A percentile compares a stretch with the other conserved stretches of the same genome.
phyloP scores from a whole-genome alignment of 2,888 invertebrate species.

The Hirudinaria manillensis region DNA sequence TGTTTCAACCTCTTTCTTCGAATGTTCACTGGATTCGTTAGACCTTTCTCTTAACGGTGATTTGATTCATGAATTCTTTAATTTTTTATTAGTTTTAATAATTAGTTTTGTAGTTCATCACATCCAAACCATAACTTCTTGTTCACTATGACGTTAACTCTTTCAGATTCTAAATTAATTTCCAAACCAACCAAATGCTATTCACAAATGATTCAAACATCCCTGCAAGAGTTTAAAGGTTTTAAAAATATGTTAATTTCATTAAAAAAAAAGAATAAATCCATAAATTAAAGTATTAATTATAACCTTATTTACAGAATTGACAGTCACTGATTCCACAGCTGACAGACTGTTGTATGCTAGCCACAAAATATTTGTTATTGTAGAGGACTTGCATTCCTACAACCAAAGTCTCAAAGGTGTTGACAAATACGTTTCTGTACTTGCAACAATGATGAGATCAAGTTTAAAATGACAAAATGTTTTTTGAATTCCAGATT shows the following conservation, averaged over 20 bases:
- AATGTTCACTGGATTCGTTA: conserved; percentile 6
- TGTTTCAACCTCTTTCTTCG: neutral
- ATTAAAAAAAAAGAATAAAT: neutral
- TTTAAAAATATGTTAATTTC: neutral
- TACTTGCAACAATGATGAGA: too few relatives aligned
- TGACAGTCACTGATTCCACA: neutral
- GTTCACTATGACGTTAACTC: neutral
- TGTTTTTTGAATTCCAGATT: too few relatives aligned
- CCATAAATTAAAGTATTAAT: neutral
- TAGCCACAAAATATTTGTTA: neutral
- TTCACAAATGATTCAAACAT: neutral
- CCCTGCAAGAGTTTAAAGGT: conserved; percentile 7
- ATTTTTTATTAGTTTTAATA: neutral
- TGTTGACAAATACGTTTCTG: too few relatives aligned
- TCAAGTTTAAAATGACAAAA: too few relatives aligned
- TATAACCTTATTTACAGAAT: neutral
- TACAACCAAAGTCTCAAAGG: too few relatives aligned
- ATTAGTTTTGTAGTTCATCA: neutral
- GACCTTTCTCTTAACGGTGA: neutral
- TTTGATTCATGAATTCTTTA: neutral
- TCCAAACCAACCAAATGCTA: neutral
- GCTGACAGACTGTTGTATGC: conserved; percentile 3
- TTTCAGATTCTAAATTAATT: neutral
- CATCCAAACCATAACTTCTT: neutral
- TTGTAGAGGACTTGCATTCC: neutral